Base-by-base conservation (phyloP, 2,888 invertebrate genomes). In the Hirtodrosophila trivittata region DNA sequence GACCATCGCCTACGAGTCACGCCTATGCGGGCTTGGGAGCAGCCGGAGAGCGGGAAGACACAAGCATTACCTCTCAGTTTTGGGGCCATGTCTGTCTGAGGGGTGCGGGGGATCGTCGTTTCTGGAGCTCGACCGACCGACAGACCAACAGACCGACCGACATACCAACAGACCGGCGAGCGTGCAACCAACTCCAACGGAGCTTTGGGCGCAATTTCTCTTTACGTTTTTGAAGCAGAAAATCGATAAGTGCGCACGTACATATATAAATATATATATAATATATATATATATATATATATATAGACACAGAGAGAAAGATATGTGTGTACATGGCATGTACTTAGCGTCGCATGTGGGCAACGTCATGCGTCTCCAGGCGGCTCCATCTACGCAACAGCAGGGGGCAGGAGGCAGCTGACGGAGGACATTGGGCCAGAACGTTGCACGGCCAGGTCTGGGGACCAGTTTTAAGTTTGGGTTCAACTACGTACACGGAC, bases 161-260 rank as follows among this genome's bases (percentile, higher is more conserved):
- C 16, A 0, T 35, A 26, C 10, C 41, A 41, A 51, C 50, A 4
- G 43, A 30, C 26, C 38, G 56, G 26, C 51, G 43, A 26, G 12
- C n/a, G 35, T 35, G 25, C 54, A 38, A 51, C 30, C 56, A 56
- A 38, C 67, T 50, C 28, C 50, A 45, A 50, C 45, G 69, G 14
- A 66, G 71, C 74, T 71, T 74, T 76, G 77, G 83, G 80, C 77
- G 67, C 71, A 69, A n/a, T 83, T 83, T 69, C 64, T 67, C 60
- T 67, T 55, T 60, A 62, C 64, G 69, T 73, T 78, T 73, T 64
- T 72, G 71, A 70, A 77, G 68, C 84, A 83, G 84, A 81, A 81
- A 81, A 81, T 83, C 81, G 81, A 81, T 81, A 81, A 73, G 68
- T 73, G 81, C 77, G 77, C 83, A 75, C 77, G 70, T 83, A 75